Evolutionary conservation across 92 coral and sea anemone species (phyloP), one percentile per base, ranked within the genome.

Genomic region (Bergia sp.): DNA sequence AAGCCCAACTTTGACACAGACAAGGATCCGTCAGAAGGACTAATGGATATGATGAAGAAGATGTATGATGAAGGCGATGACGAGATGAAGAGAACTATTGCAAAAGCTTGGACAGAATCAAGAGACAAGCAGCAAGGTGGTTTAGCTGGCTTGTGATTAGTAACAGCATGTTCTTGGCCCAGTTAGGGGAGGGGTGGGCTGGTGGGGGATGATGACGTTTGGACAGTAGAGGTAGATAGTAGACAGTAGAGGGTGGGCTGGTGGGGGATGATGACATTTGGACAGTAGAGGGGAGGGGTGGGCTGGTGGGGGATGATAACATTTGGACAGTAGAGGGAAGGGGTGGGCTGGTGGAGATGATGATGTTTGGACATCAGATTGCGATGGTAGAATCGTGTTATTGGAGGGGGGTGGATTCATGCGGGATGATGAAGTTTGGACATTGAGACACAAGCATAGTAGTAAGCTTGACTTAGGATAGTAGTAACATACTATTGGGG

Each of bases 41-140:
- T 97, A 4, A 97, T 97, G 99, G 97, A 95, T 77, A 55, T 97
- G 95, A 97, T 97, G 99, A 95, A 90, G 91, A 97, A 97, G 89
- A 95, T 97, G 96, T 97, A 97, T 83, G 98, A 94, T 15, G 99
- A 97, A 80, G 99, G 99, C 0, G 99, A 97, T 71, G 99, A 97
- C 38, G 98, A 97, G 76, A 95, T 97, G 99, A 97, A 97, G 91
- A 89, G 94, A 81, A 97, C 98, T 39, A 96, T 97, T 64, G 96
- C 98, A 4, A 97, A 97, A 77, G 98, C 99, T 77, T 97, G 99
- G 99, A 88, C 91, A 3, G 99, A 97, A 80, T 97, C 99, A 44
- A 92, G 97, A 82, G 93, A 92, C 42, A 97, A 97, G 75, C 92
- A 90, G 74, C 93, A 39, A 7, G 42, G 86, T 1, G 42, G 86